phyloP scores from a whole-genome alignment of 2,113 vertebrate species.

The Taxidea taxus region DNA sequence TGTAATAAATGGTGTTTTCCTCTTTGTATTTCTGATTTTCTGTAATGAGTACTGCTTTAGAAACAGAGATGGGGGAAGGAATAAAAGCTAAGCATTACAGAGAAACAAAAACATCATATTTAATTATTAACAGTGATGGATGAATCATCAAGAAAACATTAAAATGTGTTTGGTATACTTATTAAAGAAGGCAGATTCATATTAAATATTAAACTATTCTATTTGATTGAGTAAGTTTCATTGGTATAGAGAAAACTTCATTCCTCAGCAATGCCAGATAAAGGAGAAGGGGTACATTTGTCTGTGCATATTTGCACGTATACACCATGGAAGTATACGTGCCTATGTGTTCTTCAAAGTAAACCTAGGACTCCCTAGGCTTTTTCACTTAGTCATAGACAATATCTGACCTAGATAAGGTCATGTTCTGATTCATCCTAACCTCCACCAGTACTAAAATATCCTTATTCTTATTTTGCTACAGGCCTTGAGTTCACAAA shows the following conservation, averaged over 20 bases:
- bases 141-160: constrained; percentile 52
- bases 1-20: not conserved
- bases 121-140: constrained; percentile 56
- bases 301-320: not conserved
- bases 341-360: not conserved
- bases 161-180: constrained; percentile 34
- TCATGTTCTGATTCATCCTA: not conserved
- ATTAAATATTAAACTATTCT: constrained; percentile 55
- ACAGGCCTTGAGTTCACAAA: not conserved
- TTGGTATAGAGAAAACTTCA: not conserved
- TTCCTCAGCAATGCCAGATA: not conserved
- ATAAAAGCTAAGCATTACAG: constrained; percentile 34
- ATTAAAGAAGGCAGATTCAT: constrained; percentile 16
- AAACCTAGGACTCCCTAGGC: not conserved
- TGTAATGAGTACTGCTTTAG: not conserved
- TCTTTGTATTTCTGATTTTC: constrained; percentile 16
- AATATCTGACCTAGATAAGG: not conserved
- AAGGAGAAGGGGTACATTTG: not conserved
- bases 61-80: not conserved
- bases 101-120: constrained; percentile 52
- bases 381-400: constrained; percentile 16
- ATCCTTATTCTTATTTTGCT: constrained; percentile 8
- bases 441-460: not conserved
- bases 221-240: not conserved
- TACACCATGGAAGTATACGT: not conserved